Conservation (phyloP, 2,888 invertebrate species). For the Epistrophe eligans region DNA sequence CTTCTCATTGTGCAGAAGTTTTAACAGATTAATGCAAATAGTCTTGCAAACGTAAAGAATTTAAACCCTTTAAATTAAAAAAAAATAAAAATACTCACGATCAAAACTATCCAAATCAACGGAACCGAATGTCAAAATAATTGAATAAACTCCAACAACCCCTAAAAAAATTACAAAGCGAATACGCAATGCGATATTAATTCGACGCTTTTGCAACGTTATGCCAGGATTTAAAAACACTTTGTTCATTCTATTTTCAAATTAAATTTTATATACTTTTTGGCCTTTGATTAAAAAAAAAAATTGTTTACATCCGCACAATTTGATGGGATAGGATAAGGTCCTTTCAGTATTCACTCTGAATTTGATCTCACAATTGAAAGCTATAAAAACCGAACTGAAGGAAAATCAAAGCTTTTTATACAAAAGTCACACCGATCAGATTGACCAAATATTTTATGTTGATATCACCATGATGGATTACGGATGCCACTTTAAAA, state of each 20-base stretch:
- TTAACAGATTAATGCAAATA: too few relatives aligned
- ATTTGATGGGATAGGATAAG: neutral
- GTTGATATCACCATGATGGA: conserved; percentile 31
- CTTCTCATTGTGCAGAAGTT: too few relatives aligned
- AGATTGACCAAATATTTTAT: conserved; percentile 43
- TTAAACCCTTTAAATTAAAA: too few relatives aligned
- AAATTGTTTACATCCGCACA: neutral
- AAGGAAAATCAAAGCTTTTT: conserved; percentile 24
- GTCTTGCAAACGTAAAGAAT: too few relatives aligned
- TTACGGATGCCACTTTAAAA: conserved; percentile 33
- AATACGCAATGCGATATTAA: conserved; percentile 45
- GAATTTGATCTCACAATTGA: neutral
- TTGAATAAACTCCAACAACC: conserved; percentile 51
- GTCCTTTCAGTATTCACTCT: neutral
- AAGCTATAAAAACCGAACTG: conserved; percentile 21
- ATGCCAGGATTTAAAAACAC: conserved; percentile 23
- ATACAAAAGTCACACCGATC: conserved; percentile 29
- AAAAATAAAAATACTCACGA: conserved; percentile 40
- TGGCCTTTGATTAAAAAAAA: neutral
- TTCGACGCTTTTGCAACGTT: conserved; percentile 57
- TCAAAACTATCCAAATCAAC: conserved; percentile 4
- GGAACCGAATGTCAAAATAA: conserved; percentile 8
- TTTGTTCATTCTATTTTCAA: conserved; percentile 54
- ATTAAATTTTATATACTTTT: conserved; percentile 5
- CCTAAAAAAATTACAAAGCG: conserved; percentile 49